Base-by-base conservation (phyloP, 2,888 invertebrate species). In the Athrips mouffetella region DNA sequence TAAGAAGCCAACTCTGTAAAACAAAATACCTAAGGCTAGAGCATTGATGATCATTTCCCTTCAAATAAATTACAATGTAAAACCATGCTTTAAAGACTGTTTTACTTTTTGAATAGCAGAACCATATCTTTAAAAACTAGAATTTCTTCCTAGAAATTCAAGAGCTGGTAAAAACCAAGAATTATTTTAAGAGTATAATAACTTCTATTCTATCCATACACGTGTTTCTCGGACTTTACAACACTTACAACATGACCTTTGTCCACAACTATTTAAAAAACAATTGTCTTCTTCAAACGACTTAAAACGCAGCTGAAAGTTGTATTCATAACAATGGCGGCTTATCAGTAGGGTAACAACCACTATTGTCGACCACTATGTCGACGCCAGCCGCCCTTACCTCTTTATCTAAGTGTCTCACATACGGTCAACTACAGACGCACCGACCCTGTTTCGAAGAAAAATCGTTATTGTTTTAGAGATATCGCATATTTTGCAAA, bases 401-500 rank as follows among this genome's bases (percentile, higher is more conserved):
- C 8, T 15, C 25, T 31, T 63, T 70, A 57, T 67, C 63, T 61
- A 67, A 63, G 44, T 68, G 70, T 71, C 67, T 65, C 77, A 80
- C 80, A 80, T 65, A 73, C 74, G 75, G 61, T 54, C 48, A 52
- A 61, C 67, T 66, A 73, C 62, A 76, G 73, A 76, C 33, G 42
- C 15, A 47, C 67, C 69, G 63, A 27, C 47, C 46, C 11, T 52
- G 60, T 65, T 67, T 29, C 47, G 2, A 29, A 15, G 29, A 47
- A 42, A 46, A 30, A 35, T 47, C 29, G 33, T 46, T 39, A 46
- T 51, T 50, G 44, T 37, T 42, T 25, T 42, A 27, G 25, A 18
- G 13, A 6, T 48, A 29, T 41, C 16, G 45, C 39, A 45, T 45
- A 48, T 42, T 42, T 48, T 21, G 11, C 10, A 41, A 33, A 31